Evolutionary conservation across 2,888 invertebrate species (phyloP).

Genomic region (Antheraea assamensis): DNA sequence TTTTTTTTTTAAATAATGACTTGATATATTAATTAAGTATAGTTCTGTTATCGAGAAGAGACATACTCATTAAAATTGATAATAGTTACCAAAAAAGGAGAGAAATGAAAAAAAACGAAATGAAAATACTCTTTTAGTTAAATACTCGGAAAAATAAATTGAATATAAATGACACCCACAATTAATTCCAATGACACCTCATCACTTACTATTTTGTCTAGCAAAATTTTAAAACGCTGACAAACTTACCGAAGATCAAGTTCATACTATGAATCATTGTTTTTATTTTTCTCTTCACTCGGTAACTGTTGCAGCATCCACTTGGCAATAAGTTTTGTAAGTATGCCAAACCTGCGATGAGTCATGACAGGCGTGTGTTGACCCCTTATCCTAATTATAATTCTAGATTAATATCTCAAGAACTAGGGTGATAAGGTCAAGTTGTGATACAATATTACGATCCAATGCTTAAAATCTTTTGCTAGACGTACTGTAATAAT

Average conservation of each 20-base stretch:
- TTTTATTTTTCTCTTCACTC: constrained; percentile 34
- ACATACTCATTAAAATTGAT: too few relatives aligned
- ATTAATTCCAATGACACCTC: neutral
- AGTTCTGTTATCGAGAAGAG: too few relatives aligned
- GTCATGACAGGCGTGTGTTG: constrained; percentile 23
- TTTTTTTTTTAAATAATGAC: too few relatives aligned
- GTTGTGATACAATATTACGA: neutral
- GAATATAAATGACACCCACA: neutral
- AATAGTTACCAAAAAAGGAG: too few relatives aligned
- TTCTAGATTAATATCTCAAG: neutral
- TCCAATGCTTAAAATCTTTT: neutral
- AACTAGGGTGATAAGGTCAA: neutral
- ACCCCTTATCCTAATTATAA: neutral
- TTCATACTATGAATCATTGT: constrained; percentile 36
- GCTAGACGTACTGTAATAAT: neutral
- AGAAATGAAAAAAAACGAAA: too few relatives aligned
- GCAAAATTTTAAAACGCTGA: neutral
- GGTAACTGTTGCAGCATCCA: constrained; percentile 20
- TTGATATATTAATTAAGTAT: too few relatives aligned
- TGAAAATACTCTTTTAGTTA: neutral
- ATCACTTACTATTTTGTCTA: neutral
- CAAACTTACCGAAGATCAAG: neutral
- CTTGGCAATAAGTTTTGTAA: constrained; percentile 28
- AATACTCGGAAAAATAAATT: neutral
- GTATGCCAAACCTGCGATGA: constrained; percentile 26